Percentiles rank a stretch among this genome's conserved stretches.
phyloP scores from a whole-genome alignment of 2,113 vertebrate genomes.

The Mustela nigripes region DNA sequence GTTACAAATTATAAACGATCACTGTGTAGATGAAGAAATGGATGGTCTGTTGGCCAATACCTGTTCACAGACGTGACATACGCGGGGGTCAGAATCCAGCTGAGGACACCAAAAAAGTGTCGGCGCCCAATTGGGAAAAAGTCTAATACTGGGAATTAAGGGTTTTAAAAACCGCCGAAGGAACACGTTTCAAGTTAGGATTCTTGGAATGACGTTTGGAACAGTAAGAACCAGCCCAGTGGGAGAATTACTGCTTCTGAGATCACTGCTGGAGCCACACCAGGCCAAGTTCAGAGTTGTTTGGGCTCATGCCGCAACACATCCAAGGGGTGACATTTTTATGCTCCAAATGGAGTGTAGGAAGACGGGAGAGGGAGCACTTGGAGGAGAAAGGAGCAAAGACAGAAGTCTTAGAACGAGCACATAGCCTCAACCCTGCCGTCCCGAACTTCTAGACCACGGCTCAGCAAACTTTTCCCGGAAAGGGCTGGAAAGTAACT shows the following conservation, averaged over 20 bases:
- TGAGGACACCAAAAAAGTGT: neutral
- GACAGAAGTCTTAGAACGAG: neutral
- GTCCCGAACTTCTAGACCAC: neutral
- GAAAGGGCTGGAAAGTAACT: neutral
- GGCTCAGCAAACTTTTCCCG: neutral
- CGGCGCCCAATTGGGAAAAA: neutral
- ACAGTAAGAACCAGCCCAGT: neutral
- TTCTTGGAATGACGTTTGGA: neutral
- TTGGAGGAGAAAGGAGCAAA: neutral
- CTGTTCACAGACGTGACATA: neutral
- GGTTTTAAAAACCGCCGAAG: neutral
- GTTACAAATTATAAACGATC: neutral
- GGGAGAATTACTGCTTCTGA: neutral
- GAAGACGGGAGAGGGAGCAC: neutral
- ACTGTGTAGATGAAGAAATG: neutral
- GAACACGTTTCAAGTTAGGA: neutral
- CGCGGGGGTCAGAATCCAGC: neutral
- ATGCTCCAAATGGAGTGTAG: neutral
- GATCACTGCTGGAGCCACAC: neutral
- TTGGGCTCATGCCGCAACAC: no score
- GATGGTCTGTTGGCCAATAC: neutral
- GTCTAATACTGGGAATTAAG: neutral
- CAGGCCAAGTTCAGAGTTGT: neutral
- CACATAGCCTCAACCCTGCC: neutral
- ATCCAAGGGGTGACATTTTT: neutral